Conservation (phyloP, 92 coral and sea anemone species). For the Epizoanthus illoricatus region DNA sequence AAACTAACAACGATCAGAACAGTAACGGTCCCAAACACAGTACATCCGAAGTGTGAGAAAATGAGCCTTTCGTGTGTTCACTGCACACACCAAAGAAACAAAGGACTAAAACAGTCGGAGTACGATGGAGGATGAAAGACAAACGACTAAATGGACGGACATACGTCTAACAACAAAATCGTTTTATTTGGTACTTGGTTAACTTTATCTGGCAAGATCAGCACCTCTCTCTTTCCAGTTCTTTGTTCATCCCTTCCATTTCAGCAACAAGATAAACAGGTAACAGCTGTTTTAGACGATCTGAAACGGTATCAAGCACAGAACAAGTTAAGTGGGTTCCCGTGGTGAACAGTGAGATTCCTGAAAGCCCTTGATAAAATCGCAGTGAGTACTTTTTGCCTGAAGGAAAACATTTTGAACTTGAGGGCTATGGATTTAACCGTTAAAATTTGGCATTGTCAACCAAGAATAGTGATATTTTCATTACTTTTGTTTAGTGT, state of each 20-base stretch:
- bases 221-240: conserved; percentile 58
- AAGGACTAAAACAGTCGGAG: not conserved
- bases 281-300: not conserved
- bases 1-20: not conserved
- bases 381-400: no score
- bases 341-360: no score
- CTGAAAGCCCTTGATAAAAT: no score
- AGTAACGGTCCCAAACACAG: no score
- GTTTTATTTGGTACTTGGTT: not conserved
- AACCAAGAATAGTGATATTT: no score
- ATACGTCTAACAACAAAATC: not conserved
- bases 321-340: no score
- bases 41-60: not conserved
- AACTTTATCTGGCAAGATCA: no score
- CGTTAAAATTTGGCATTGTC: no score
- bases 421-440: no score
- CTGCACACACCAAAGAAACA: not conserved
- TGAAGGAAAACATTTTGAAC: no score
- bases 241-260: conserved; percentile 47
- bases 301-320: not conserved
- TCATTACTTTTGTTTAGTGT: no score
- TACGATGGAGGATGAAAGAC: not conserved
- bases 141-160: not conserved
- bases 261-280: conserved; percentile 51
- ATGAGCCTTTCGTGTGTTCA: not conserved